These are phyloP conservation scores for Trachelipus rathkii DNA, from an alignment of 1,140 invertebrate species.

Conservation along the genomic window DNA sequence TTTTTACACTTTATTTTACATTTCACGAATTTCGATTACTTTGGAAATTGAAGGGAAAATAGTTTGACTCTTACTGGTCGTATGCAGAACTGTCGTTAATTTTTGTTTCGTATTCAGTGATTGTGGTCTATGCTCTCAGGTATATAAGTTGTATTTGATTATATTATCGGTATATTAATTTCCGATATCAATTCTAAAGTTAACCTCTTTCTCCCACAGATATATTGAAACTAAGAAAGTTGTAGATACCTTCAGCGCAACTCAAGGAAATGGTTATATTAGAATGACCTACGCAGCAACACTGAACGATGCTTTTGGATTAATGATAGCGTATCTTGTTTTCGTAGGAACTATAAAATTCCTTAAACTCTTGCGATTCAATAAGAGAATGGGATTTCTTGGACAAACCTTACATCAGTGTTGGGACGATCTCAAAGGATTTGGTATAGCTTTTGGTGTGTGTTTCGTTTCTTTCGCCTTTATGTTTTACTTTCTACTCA, in stretches of 20 bases:
- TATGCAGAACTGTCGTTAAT: constrained; percentile 49
- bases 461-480: constrained; percentile 51
- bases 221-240: constrained; percentile 49
- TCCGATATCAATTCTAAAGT: constrained; percentile 49
- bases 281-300: constrained; percentile 55
- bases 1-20: constrained; percentile 56
- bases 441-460: constrained; percentile 51
- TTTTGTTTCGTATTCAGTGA: constrained; percentile 20
- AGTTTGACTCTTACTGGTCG: constrained; percentile 55
- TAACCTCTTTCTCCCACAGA: constrained; percentile 51
- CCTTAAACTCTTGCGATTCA: constrained; percentile 56
- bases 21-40: constrained; percentile 50
- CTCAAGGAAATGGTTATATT: constrained; percentile 56
- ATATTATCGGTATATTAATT: constrained; percentile 34
- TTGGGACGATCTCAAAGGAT: constrained; percentile 51
- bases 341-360: constrained; percentile 57
- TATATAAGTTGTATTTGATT: not conserved
- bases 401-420: constrained; percentile 49
- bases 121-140: constrained; percentile 33
- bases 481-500: constrained; percentile 57
- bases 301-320: constrained; percentile 54
- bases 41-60: constrained; percentile 46
- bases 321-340: constrained; percentile 53
- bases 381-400: constrained; percentile 53
- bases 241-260: constrained; percentile 51